A percentile compares a stretch with the other conserved stretches of the same genome.
phyloP scores from a whole-genome alignment of 2,888 invertebrate species.

The Apodemia hepburni region DNA sequence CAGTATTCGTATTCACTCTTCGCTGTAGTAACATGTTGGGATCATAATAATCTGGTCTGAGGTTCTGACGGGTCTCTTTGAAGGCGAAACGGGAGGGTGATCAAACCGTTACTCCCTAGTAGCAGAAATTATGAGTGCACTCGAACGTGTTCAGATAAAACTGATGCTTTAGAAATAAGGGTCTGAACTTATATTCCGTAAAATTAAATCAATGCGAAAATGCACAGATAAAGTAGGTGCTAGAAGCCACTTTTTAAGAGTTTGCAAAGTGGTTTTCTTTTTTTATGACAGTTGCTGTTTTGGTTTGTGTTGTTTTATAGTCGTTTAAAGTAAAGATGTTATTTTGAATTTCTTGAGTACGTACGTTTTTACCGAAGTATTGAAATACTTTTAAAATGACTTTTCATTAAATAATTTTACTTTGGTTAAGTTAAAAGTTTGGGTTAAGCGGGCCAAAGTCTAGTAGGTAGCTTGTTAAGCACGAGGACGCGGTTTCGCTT shows the following conservation, averaged over 20 bases:
- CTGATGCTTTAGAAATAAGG: conserved; percentile 25
- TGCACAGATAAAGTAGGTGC: not conserved
- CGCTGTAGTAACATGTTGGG: conserved; percentile 35
- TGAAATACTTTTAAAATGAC: no score
- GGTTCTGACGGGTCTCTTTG: conserved; percentile 47
- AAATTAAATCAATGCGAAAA: conserved; percentile 14
- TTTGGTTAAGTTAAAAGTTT: no score
- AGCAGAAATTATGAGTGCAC: conserved; percentile 52
- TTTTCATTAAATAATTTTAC: no score
- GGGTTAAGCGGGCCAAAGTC: no score
- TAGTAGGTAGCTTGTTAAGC: no score
- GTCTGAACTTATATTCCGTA: conserved; percentile 12
- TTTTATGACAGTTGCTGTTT: no score
- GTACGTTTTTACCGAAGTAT: no score
- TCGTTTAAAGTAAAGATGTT: no score
- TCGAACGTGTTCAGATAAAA: conserved; percentile 51
- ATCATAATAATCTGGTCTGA: conserved; percentile 40
- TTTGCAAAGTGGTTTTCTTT: not conserved
- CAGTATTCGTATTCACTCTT: conserved; percentile 45
- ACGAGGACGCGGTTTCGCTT: no score
- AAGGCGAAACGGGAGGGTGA: conserved; percentile 42
- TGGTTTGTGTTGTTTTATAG: no score
- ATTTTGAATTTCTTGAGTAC: no score
- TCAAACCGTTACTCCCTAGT: conserved; percentile 47
- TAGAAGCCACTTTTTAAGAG: not conserved